A percentile compares a stretch with the other conserved stretches of the same genome.
Evolutionary conservation across 2,888 invertebrate genomes (phyloP).

Genomic region (Eudasyphora cyanicolor): DNA sequence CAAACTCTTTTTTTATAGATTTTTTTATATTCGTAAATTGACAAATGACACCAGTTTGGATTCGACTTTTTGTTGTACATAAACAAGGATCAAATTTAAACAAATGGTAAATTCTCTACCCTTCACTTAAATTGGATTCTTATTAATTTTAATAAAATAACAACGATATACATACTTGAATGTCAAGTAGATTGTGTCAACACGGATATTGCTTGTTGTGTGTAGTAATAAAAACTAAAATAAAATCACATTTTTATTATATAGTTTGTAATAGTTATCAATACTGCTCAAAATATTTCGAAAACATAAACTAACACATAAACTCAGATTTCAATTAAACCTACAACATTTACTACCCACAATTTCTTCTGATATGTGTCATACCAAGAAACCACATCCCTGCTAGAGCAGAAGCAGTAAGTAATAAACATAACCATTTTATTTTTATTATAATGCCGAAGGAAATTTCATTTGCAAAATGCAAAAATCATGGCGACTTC

Average conservation of each 20-base stretch:
- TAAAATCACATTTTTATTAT: background rate
- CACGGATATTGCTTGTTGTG: no score
- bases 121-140: no score
- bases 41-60: no score
- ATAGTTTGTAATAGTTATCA: background rate
- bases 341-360: background rate
- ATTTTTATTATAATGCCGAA: background rate
- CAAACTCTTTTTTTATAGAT: no score
- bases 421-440: background rate
- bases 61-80: no score
- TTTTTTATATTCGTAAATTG: no score
- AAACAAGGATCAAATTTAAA: no score
- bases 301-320: background rate
- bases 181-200: no score
- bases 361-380: background rate
- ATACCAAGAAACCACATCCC: background rate
- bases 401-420: background rate
- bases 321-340: background rate
- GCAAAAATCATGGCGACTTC: background rate
- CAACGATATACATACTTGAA: no score
- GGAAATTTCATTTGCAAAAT: slow-evolving; percentile 18
- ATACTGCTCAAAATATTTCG: background rate
- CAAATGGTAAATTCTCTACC: no score
- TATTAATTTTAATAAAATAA: no score
- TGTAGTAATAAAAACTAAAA: background rate